Conservation (phyloP, 2,888 invertebrate genomes). For the Ptychoptera contaminata region DNA sequence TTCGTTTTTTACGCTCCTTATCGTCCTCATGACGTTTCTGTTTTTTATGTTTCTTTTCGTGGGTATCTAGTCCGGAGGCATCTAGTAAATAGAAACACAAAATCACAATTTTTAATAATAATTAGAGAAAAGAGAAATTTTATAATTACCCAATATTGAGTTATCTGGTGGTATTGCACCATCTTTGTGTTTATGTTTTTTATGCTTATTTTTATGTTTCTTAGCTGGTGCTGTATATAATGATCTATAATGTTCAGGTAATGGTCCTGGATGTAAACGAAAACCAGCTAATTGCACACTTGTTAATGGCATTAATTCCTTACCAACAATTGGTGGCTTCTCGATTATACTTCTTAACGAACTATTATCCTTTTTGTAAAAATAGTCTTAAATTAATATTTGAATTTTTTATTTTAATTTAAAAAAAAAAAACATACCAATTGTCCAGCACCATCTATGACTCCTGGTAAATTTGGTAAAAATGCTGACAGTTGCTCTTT, state of each 20-base stretch:
- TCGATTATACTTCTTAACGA: constrained; percentile 87
- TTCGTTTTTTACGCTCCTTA: constrained; percentile 82
- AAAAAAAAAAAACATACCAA: constrained; percentile 31
- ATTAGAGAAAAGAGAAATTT: not conserved
- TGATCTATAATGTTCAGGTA: constrained; percentile 90
- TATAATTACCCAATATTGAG: constrained; percentile 44
- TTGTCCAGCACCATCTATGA: constrained; percentile 83
- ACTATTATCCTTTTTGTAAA: constrained; percentile 46
- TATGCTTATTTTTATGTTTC: constrained; percentile 90
- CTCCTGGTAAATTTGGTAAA: constrained; percentile 86
- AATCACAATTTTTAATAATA: not conserved
- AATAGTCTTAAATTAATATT: constrained; percentile 18
- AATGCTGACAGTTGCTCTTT: constrained; percentile 92
- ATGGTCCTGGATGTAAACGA: constrained; percentile 83
- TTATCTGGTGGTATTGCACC: constrained; percentile 67
- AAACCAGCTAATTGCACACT: constrained; percentile 85
- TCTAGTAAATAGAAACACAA: constrained; percentile 25
- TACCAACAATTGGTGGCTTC: constrained; percentile 85
- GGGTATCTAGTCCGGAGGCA: constrained; percentile 57
- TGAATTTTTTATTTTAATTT: constrained; percentile 1
- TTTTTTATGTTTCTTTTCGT: constrained; percentile 91
- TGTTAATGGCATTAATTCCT: constrained; percentile 72
- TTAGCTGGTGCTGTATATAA: constrained; percentile 83
- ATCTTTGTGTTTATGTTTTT: constrained; percentile 86
- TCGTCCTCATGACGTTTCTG: constrained; percentile 88